phyloP scores from a whole-genome alignment of 2,797 vertebrate genomes.

The Schizopygopsis pylzovi region DNA sequence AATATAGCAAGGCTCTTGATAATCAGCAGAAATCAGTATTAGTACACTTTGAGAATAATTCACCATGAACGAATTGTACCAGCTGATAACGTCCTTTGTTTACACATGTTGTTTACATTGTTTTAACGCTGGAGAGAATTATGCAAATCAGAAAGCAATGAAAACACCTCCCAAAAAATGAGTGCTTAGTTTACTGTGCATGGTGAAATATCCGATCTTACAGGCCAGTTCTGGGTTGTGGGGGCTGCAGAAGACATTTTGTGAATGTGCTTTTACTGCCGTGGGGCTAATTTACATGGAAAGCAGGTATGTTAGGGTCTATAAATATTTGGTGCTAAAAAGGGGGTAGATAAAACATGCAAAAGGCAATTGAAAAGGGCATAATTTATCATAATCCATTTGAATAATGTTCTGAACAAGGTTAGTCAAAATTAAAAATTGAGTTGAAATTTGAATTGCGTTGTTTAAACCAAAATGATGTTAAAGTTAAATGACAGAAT shows the following conservation, averaged over 20 bases:
- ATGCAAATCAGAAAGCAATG: background rate
- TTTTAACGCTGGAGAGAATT: background rate
- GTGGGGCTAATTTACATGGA: background rate
- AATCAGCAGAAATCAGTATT: slow-evolving; percentile 25
- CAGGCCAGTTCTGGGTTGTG: background rate
- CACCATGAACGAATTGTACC: background rate
- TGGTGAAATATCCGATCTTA: background rate
- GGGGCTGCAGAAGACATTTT: background rate
- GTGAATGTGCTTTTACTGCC: background rate
- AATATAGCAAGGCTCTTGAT: slow-evolving; percentile 16
- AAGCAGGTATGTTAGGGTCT: background rate
- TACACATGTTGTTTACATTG: slow-evolving; percentile 12
- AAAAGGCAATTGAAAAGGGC: background rate
- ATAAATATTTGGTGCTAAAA: background rate
- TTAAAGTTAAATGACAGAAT: background rate
- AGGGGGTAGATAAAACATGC: background rate
- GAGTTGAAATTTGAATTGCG: background rate
- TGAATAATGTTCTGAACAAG: background rate
- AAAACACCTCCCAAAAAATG: background rate
- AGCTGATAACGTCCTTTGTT: slow-evolving; percentile 14
- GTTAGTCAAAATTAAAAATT: background rate
- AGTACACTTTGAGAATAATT: background rate
- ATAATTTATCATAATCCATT: background rate
- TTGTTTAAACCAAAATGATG: background rate
- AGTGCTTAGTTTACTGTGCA: background rate